Evolutionary conservation across 1,140 invertebrate genomes (phyloP).

Genomic region (Oscheius sp.): DNA sequence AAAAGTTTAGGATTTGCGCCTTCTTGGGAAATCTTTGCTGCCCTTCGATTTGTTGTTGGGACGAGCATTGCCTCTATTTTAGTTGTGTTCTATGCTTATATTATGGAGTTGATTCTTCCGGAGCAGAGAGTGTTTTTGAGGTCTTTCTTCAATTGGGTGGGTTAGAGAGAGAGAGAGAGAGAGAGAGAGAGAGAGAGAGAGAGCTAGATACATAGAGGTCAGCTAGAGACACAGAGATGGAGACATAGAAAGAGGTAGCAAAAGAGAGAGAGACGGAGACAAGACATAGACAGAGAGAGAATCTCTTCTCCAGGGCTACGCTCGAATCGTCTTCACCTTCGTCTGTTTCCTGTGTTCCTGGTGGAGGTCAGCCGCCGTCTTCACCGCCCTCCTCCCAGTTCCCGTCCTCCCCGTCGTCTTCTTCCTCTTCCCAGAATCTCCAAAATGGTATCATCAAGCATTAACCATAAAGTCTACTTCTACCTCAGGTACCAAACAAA

Average conservation of each 20-base stretch:
- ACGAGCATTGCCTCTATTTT: constrained; percentile 26
- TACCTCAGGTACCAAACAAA: constrained; percentile 24
- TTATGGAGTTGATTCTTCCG: constrained; percentile 30
- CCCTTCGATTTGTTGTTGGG: constrained; percentile 24
- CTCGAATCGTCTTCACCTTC: constrained; percentile 26
- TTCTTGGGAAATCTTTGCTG: constrained; percentile 22
- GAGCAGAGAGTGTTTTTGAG: constrained; percentile 34
- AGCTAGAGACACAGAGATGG: no score
- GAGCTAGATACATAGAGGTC: no score
- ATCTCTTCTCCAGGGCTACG: constrained; percentile 26
- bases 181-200: no score
- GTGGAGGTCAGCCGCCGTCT: constrained; percentile 31
- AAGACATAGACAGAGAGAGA: no score
- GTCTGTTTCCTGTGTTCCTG: constrained; percentile 23
- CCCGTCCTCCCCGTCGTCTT: constrained; percentile 19
- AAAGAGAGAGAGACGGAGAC: no score
- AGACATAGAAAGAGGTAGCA: no score
- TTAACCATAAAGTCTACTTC: not conserved
- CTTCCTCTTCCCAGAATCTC: constrained; percentile 18
- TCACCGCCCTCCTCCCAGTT: constrained; percentile 15
- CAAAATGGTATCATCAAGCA: constrained; percentile 9
- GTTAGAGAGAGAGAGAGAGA: no score
- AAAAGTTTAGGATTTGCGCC: constrained; percentile 28
- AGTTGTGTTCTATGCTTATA: constrained; percentile 33
- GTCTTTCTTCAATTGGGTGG: constrained; percentile 35